A percentile compares a stretch with the other conserved stretches of the same genome.
Conservation (phyloP, 1,140 invertebrate species). For the Philotrypesis tridentata region DNA sequence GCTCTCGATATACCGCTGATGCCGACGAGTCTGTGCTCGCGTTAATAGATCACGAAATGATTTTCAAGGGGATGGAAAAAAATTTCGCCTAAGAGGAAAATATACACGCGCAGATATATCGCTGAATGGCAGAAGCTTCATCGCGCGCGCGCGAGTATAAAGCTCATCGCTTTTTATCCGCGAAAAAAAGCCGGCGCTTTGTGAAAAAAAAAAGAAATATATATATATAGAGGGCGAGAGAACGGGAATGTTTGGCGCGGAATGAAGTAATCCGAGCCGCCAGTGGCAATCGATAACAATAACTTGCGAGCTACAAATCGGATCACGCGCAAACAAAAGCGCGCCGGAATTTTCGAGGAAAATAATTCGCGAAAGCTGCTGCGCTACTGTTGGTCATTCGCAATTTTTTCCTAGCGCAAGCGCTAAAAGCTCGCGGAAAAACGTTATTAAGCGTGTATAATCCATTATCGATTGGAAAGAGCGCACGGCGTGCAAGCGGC, state of each 20-base stretch:
- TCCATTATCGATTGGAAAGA: conserved; percentile 28
- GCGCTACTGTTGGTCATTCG: neutral
- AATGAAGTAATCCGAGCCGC: conserved; percentile 16
- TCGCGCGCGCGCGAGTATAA: neutral
- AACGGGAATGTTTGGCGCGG: neutral
- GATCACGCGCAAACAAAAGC: conserved; percentile 12
- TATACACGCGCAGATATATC: neutral
- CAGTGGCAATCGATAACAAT: conserved; percentile 27
- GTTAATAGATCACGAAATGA: conserved; percentile 34
- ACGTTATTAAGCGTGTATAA: conserved; percentile 27
- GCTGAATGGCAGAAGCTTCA: neutral
- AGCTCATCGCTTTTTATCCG: conserved; percentile 13
- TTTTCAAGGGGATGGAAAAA: conserved; percentile 12
- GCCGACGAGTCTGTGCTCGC: neutral
- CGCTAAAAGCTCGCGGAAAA: conserved; percentile 24
- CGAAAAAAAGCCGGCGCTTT: neutral
- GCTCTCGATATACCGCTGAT: neutral
- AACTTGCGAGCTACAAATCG: conserved; percentile 14
- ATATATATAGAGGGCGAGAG: neutral
- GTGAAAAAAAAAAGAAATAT: neutral
- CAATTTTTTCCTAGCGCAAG: conserved; percentile 18
- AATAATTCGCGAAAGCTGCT: conserved; percentile 17
- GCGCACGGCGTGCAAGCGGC: neutral
- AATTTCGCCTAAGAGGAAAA: no score
- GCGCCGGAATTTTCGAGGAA: conserved; percentile 6